Evolutionary conservation across 2,113 vertebrate species (phyloP).

Genomic region (Oenanthe melanoleuca): DNA sequence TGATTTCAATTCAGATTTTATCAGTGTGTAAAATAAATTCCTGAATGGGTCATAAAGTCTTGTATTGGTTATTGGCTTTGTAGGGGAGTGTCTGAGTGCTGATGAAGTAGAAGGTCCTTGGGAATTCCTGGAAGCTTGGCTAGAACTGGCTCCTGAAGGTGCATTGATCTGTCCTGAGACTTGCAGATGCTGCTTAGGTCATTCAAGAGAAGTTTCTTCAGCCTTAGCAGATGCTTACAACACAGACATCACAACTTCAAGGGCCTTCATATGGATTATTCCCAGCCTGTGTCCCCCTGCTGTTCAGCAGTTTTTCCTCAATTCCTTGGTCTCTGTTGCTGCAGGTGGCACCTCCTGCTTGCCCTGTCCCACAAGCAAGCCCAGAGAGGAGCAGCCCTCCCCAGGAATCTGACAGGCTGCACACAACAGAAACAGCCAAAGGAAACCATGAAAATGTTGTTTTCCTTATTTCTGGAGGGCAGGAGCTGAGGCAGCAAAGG

Average conservation of each 20-base stretch:
- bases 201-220: not conserved
- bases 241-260: not conserved
- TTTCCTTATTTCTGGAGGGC: not conserved
- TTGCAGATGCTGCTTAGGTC: not conserved
- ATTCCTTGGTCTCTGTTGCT: not conserved
- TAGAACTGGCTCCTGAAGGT: not conserved
- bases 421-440: not conserved
- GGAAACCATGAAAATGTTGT: not conserved
- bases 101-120: rapidly evolving
- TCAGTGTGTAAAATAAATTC: not conserved
- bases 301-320: not conserved
- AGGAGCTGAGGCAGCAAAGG: not conserved
- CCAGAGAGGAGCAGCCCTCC: not conserved
- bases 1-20: not conserved
- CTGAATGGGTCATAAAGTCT: not conserved
- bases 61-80: rapidly evolving
- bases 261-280: not conserved
- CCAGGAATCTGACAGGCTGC: not conserved
- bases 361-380: not conserved
- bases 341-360: not conserved
- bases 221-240: not conserved
- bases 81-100: rapidly evolving
- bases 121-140: not conserved
- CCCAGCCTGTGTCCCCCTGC: not conserved
- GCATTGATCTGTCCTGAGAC: not conserved